A percentile compares a stretch with the other conserved stretches of the same genome.
Conservation (phyloP, 1,140 invertebrate genomes). For the Euschistus heros region DNA sequence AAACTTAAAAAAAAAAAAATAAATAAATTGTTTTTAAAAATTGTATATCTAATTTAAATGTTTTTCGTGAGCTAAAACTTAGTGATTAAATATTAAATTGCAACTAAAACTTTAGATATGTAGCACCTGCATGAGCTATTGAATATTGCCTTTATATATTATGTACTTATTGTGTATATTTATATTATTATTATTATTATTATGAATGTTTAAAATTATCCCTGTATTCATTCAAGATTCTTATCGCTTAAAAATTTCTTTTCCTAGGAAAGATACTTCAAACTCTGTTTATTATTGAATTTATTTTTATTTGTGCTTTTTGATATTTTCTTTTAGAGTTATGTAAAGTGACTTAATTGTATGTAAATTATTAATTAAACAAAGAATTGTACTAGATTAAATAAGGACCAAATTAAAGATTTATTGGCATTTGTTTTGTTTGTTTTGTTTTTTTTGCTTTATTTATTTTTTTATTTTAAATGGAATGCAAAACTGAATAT, state of each 20-base stretch:
- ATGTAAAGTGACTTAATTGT: no score
- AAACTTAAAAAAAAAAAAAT: slow-evolving; percentile 6
- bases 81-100: not conserved
- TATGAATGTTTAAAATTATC: slow-evolving; percentile 8
- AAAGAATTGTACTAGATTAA: slow-evolving; percentile 14
- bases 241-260: no score
- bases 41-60: slow-evolving; percentile 17
- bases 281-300: no score
- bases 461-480: no score
- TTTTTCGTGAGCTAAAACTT: slow-evolving; percentile 3
- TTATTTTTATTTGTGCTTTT: no score
- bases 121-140: slow-evolving; percentile 3
- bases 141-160: slow-evolving; percentile 10
- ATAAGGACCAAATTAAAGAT: not conserved
- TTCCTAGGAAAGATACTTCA: no score
- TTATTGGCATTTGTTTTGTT: not conserved
- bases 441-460: no score
- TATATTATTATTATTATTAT: slow-evolving; percentile 15
- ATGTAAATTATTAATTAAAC: not conserved
- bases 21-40: slow-evolving; percentile 11
- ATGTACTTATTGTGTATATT: slow-evolving; percentile 16
- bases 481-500: no score
- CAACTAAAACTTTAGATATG: slow-evolving; percentile 17
- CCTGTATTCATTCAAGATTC: no score
- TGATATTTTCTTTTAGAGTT: no score